Base-by-base conservation (phyloP, 2,113 vertebrate species). In the Candoia aspera region DNA sequence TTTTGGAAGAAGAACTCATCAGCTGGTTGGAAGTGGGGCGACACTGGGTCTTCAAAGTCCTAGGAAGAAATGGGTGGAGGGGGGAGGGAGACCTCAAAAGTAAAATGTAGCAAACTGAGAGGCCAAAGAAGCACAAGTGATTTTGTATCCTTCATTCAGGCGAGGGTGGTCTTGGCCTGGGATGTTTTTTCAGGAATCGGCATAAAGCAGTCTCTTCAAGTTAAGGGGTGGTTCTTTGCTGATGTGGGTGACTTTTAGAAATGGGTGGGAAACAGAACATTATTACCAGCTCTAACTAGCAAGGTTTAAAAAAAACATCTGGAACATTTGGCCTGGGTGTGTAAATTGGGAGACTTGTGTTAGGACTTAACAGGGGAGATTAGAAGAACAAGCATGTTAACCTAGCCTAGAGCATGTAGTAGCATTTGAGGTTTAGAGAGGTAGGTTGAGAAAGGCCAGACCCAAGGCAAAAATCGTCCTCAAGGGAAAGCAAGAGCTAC, bases 81-180 rank as follows among this genome's bases (percentile, higher is more conserved):
- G 91, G 90, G 46, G 54, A 55, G n/a, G 37, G 33, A 46, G 37
- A 86, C 26, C 58, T 62, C 73, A 29, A 54, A 79, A 60, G 53
- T 8, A 58, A 84, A 84, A 89, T 26, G 49, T 42, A 89, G n/a
- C 91, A 88, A 49, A 62, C 24, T 26, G 57, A 42, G 37, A 85
- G 79, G 79, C 87, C 91, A 92, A 92, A 92, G 87, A 92, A 85
- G 79, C 59, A 46, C 21, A 89, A 46, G n/a, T 29, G n/a, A 85
- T 60, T 33, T 42, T n/a, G 73, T 12, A 33, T 53, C 53, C 86
- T 84, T 89, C 49, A 37, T 89, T 64, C 53, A 21, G 53, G 19
- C 8, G 4, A 88, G 87, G 42, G 59, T 15, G 2, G 26, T 60
- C 53, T 84, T 19, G 73, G 55, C 29, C 29, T 49, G 10, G 21